phyloP scores from a whole-genome alignment of 2,113 vertebrate genomes.

The Carettochelys insculpta region DNA sequence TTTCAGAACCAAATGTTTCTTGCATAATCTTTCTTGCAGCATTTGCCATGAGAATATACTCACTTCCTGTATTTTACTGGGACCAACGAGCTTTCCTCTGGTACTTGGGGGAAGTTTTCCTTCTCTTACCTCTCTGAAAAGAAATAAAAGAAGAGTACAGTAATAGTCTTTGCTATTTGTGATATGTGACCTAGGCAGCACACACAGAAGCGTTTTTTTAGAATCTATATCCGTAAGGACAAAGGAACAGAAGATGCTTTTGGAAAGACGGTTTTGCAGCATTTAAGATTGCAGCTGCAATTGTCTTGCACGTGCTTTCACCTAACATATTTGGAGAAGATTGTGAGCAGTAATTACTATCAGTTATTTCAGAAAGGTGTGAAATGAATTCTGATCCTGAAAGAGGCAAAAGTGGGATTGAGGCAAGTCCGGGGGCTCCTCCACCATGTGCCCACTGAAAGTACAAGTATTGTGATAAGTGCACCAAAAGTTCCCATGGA shows the following conservation, averaged over 20 bases:
- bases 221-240: neutral
- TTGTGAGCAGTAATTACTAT: neutral
- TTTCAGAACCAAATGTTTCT: neutral
- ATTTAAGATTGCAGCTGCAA: neutral
- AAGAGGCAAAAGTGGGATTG: neutral
- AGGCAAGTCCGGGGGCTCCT: neutral
- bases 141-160: neutral
- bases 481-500: neutral
- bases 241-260: neutral
- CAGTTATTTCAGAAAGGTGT: neutral
- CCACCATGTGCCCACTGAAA: neutral
- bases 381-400: neutral
- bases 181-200: neutral
- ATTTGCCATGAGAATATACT: no score
- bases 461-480: neutral
- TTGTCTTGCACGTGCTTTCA: neutral
- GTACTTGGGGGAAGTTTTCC: neutral
- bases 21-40: neutral
- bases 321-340: neutral
- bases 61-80: no score
- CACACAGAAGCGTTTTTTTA: fast-evolving
- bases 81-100: neutral
- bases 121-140: neutral
- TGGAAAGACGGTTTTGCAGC: neutral
- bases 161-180: neutral